These are phyloP conservation scores for Dromiciops gliroides DNA, from an alignment of 2,113 vertebrate genomes.

Conservation along the genomic window DNA sequence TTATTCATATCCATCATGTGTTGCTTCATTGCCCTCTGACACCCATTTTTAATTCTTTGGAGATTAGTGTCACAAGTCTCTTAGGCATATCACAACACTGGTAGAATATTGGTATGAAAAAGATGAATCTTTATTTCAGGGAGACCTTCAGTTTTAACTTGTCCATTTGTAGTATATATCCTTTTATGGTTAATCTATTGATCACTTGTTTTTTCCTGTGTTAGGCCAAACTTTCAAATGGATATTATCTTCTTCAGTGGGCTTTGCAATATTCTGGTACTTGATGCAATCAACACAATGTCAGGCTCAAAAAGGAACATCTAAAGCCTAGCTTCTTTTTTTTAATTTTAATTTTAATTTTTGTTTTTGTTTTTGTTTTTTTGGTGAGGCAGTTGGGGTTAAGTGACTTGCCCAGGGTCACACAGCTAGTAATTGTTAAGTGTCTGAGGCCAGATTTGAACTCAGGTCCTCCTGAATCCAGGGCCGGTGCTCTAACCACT, in stretches of 20 bases:
- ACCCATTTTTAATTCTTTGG: neutral
- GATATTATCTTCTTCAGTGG: neutral
- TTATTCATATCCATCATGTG: neutral
- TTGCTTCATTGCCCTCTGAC: neutral
- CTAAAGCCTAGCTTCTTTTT: too few species aligned
- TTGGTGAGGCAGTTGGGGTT: too few species aligned
- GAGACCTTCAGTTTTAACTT: neutral
- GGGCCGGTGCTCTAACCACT: too few species aligned
- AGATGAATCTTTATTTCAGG: neutral
- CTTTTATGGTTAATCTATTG: neutral
- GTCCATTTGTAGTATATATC: neutral
- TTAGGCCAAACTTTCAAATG: neutral
- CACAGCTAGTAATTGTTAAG: too few species aligned
- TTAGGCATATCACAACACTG: neutral
- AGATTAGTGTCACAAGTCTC: neutral
- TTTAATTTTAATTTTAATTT: too few species aligned
- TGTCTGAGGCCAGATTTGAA: too few species aligned
- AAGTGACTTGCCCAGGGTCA: too few species aligned
- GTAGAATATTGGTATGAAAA: neutral
- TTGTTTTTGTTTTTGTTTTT: too few species aligned
- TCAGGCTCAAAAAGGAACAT: neutral
- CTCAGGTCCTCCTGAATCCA: too few species aligned
- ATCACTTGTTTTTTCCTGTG: neutral
- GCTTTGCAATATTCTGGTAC: neutral
- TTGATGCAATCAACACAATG: neutral